A percentile compares a stretch with the other conserved stretches of the same genome.
Conservation (phyloP, 2,888 invertebrate genomes). For the Laothoe populi region DNA sequence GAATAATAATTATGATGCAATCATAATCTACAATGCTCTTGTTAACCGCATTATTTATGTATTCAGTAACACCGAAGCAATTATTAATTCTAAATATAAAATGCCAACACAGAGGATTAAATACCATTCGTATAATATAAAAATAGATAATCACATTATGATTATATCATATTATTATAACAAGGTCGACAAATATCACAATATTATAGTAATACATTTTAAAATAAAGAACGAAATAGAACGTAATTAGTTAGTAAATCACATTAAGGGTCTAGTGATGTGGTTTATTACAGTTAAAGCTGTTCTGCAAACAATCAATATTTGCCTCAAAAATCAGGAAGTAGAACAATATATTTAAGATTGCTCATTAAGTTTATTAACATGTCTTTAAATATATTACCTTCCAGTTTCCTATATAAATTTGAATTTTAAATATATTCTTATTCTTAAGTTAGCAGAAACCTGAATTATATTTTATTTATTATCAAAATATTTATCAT, state of each 20-base stretch:
- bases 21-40: slow-evolving; percentile 16
- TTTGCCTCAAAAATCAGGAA: neutral
- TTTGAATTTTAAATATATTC: neutral
- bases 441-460: neutral
- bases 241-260: slow-evolving; percentile 2
- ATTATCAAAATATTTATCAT: neutral
- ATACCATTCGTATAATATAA: slow-evolving; percentile 12
- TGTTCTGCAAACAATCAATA: neutral
- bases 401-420: neutral
- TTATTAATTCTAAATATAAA: slow-evolving; percentile 22
- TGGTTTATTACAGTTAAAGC: neutral
- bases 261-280: neutral
- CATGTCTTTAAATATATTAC: neutral
- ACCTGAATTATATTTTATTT: neutral
- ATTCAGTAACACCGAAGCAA: slow-evolving; percentile 25
- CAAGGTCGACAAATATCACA: slow-evolving; percentile 26
- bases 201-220: slow-evolving; percentile 24
- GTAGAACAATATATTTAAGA: too few species aligned
- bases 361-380: too few species aligned
- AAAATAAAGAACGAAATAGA: slow-evolving; percentile 13
- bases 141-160: slow-evolving; percentile 25
- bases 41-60: slow-evolving; percentile 28
- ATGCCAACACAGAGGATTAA: slow-evolving; percentile 15
- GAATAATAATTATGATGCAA: slow-evolving; percentile 4
- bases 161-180: slow-evolving; percentile 28